Evolutionary conservation across 2,113 vertebrate species (phyloP), one percentile per base, ranked within the genome.

Genomic region (Corapipo altera): DNA sequence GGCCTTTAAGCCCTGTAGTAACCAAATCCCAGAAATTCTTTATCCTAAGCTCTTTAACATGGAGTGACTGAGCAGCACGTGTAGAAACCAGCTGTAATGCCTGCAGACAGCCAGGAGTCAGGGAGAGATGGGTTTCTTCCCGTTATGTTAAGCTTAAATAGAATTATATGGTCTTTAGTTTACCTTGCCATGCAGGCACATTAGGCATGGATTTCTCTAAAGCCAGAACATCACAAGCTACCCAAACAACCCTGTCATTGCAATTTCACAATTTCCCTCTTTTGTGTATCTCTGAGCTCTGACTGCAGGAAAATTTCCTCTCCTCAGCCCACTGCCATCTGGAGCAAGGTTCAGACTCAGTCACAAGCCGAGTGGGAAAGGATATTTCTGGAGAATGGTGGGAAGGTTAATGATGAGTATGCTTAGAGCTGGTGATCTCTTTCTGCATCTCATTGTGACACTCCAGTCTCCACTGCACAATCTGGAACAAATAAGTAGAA

Each of bases 261-360:
- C 88, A 66, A 97, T 97, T 97, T 96, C 94, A 96, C 91, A 93
- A 95, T 89, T 94, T 95, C 84, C 71, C 88, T 96, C 81, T 90
- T 96, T 83, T 95, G 71, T 88, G 83, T 86, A 72, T 96, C 91
- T 85, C 61, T 51, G 74, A 95, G 95, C 85, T 94, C 73, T 88
- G 93, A 96, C 84, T 92, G 90, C 90, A 80, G 80, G 65, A 58
- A 86, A 93, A 93, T 93, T 95, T 95, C 80, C 75, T 94, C 90
- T 96, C 89, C 89, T 91, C 87, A 95, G 74, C 94, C 95, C 88
- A 95, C 93, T 92, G 91, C 94, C 94, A 96, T 95, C 88, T 96
- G 95, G 94, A 97, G 93, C 91, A 97, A 93, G 96, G 96, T 95
- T 97, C 86, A 91, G 88, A 69, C 88, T 95, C 95, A 94, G 80